A percentile compares a stretch with the other conserved stretches of the same genome.
phyloP scores from a whole-genome alignment of 1,140 invertebrate genomes.

The Drosophila persimilis region DNA sequence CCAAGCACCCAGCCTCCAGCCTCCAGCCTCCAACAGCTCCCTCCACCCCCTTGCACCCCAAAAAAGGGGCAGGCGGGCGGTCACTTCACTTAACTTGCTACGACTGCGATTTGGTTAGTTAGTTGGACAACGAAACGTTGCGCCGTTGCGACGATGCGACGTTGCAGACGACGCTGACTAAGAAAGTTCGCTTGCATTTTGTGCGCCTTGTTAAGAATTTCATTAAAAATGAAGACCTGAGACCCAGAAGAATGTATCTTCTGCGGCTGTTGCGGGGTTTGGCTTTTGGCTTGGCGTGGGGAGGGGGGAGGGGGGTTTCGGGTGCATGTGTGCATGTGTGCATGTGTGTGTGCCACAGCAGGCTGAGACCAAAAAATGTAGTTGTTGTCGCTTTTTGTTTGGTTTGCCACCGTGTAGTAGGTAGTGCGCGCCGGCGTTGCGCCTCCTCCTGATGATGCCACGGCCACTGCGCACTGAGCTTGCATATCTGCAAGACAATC shows the following conservation, averaged over 20 bases:
- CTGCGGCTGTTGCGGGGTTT: slow-evolving; percentile 6
- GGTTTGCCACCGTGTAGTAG: slow-evolving; percentile 77
- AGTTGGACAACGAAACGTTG: slow-evolving; percentile 50
- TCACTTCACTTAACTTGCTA: slow-evolving; percentile 66
- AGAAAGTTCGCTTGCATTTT: slow-evolving; percentile 59
- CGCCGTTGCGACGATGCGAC: slow-evolving; percentile 10
- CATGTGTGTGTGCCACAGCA: slow-evolving; percentile 30
- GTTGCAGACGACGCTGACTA: slow-evolving; percentile 25
- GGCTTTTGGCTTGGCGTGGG: too few species aligned
- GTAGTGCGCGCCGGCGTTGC: slow-evolving; percentile 73
- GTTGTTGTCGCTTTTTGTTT: slow-evolving; percentile 79
- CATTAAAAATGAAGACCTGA: slow-evolving; percentile 82
- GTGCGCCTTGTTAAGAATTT: slow-evolving; percentile 82
- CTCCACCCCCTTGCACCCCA: background rate
- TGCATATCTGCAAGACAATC: slow-evolving; percentile 79
- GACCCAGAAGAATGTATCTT: slow-evolving; percentile 77
- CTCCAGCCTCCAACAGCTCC: slow-evolving; percentile 23
- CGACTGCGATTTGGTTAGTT: slow-evolving; percentile 76
- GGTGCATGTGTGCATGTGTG: slow-evolving; percentile 11
- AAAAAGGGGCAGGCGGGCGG: slow-evolving; percentile 75
- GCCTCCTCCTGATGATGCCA: slow-evolving; percentile 31
- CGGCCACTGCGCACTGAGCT: slow-evolving; percentile 25
- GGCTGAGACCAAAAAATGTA: slow-evolving; percentile 74
- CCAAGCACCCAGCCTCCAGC: slow-evolving; percentile 14
- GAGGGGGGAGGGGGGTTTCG: too few species aligned